A percentile compares a stretch with the other conserved stretches of the same genome.
phyloP scores from a whole-genome alignment of 2,888 invertebrate species.

The Caradrina clavipalpis region DNA sequence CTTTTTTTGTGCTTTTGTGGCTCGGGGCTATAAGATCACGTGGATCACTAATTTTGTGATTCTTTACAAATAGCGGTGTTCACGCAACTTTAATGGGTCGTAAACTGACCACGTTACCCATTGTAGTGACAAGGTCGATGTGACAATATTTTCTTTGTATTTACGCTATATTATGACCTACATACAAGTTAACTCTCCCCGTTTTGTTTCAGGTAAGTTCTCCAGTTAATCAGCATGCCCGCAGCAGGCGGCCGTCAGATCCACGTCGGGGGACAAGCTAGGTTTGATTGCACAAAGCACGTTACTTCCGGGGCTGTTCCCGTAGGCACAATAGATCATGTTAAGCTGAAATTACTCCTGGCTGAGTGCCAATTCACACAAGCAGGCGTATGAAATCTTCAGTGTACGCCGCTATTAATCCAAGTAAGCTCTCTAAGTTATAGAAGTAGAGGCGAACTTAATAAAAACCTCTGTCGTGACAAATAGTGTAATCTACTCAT shows the following conservation, averaged over 20 bases:
- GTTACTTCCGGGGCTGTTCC: constrained; percentile 20
- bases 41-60: constrained; percentile 25
- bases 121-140: constrained; percentile 9
- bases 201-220: constrained; percentile 54
- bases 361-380: constrained; percentile 41
- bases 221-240: background rate
- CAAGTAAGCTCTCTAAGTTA: constrained; percentile 30
- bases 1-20: constrained; percentile 37
- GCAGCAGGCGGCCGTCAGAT: background rate
- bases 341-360: constrained; percentile 43
- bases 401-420: constrained; percentile 15
- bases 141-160: constrained; percentile 1
- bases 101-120: constrained; percentile 33
- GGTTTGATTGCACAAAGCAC: constrained; percentile 41
- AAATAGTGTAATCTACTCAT: constrained; percentile 3
- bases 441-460: constrained; percentile 21
- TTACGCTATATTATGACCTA: background rate
- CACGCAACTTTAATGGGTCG: constrained; percentile 13
- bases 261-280: constrained; percentile 7
- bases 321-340: constrained; percentile 33
- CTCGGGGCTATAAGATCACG: constrained; percentile 1
- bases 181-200: background rate
- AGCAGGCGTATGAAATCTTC: constrained; percentile 30
- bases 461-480: constrained; percentile 24
- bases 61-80: constrained; percentile 8